Base-by-base conservation (phyloP, 2,888 invertebrate genomes). In the Hyposoter didymator region DNA sequence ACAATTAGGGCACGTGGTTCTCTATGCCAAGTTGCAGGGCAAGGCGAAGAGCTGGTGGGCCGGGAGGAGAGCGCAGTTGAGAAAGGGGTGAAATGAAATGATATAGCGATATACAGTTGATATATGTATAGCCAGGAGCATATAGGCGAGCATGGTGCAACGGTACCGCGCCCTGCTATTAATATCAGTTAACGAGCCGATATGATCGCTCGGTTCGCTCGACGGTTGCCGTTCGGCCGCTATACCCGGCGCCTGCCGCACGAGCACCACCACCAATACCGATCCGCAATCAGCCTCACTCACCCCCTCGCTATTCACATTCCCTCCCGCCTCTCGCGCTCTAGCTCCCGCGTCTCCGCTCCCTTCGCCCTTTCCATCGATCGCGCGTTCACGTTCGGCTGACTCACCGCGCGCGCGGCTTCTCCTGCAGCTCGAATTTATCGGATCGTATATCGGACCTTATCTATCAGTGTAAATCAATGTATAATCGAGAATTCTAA, bases 161-260 rank as follows among this genome's bases (percentile, higher is more conserved):
- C 84, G 80, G 88, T 89, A 92, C 93, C 93, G 92, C 93, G 92
- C 93, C 93, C 93, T 91, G 92, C 93, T 93, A 93, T 93, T 93
- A 93, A 93, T 93, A 93, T 93, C 93, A 93, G 93, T 93, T 93
- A 93, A 93, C 93, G 90, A 93, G 91, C 91, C 91, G 93, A 93
- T 93, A 93, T 91, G 93, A 93, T 93, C 93, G 93, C 90, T 88
- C 88, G 90, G 89, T 91, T 89, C 85, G 83, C 72, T 84, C 84
- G 75, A 86, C 79, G 86, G 82, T 84, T 86, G 84, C 82, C 79
- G 86, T 75, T 81, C 78, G 84, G 81, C 76, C 73, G 84, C 82
- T 78, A 75, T 75, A 70, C 74, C 22, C 76, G 45, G 74, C 73
- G 82, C 74, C 80, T 84, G 78, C 64, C 87, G 67, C 35, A 35